Evolutionary conservation across 2,888 invertebrate genomes (phyloP).

Genomic region (Torymus tubicola): DNA sequence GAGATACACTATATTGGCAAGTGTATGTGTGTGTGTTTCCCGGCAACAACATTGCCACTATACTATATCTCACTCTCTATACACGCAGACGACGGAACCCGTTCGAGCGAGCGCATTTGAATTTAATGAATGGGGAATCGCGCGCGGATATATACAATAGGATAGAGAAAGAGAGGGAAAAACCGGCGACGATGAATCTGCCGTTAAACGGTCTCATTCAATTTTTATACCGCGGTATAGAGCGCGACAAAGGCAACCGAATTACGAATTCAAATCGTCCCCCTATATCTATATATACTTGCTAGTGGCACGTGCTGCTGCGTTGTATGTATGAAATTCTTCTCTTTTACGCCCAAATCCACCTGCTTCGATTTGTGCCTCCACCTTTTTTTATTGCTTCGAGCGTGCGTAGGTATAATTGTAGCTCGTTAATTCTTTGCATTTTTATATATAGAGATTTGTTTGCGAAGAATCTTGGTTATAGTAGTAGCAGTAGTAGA

Average conservation of each 20-base stretch:
- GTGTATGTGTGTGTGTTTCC: no score
- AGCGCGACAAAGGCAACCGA: constrained; percentile 66
- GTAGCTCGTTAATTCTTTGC: no score
- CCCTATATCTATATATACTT: not conserved
- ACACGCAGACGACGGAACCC: not conserved
- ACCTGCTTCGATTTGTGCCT: not conserved
- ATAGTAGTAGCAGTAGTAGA: no score
- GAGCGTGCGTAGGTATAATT: not conserved
- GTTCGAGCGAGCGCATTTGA: constrained; percentile 31
- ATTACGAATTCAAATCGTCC: constrained; percentile 71
- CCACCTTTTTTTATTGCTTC: not conserved
- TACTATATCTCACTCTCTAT: no score
- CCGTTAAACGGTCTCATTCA: constrained; percentile 67
- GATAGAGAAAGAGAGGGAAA: not conserved
- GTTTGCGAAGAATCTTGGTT: no score
- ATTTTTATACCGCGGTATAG: constrained; percentile 64
- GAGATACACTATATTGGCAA: no score
- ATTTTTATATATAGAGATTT: no score
- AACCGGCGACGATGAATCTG: constrained; percentile 55
- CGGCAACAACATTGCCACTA: no score
- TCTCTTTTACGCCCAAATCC: constrained; percentile 21
- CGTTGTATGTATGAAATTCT: constrained; percentile 15
- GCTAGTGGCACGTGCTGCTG: constrained; percentile 13
- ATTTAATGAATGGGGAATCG: constrained; percentile 48
- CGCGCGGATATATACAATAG: not conserved